Evolutionary conservation across 1,140 invertebrate genomes (phyloP).

Genomic region (Saccostrea echinata): DNA sequence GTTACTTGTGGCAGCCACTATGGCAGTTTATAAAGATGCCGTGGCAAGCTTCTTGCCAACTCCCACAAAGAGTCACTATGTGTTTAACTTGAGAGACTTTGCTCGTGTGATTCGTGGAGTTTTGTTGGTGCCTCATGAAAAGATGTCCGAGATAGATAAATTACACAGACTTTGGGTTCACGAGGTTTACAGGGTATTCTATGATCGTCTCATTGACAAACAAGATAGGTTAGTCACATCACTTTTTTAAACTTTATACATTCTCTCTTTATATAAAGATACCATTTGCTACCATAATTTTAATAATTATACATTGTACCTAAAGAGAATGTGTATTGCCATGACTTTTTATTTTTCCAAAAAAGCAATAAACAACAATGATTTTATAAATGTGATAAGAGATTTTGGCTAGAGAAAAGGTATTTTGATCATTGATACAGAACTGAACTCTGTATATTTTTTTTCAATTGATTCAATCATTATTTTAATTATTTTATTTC

Average conservation of each 20-base stretch:
- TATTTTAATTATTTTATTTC: constrained; percentile 66
- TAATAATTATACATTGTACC: background rate
- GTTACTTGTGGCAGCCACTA: constrained; percentile 78
- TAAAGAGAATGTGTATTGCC: background rate
- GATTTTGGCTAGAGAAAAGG: too few relatives aligned
- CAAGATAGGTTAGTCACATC: constrained; percentile 74
- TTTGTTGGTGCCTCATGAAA: constrained; percentile 76
- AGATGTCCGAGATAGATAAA: constrained; percentile 78
- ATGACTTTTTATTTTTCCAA: background rate
- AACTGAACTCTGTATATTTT: too few relatives aligned
- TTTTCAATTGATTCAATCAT: too few relatives aligned
- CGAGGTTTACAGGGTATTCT: constrained; percentile 80
- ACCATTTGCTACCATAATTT: too few relatives aligned
- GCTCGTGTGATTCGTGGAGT: constrained; percentile 81
- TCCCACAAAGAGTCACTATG: constrained; percentile 80
- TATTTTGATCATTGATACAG: background rate
- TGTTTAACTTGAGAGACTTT: constrained; percentile 81
- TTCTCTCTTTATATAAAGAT: background rate
- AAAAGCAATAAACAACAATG: background rate
- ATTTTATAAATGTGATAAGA: too few relatives aligned
- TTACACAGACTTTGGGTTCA: constrained; percentile 80
- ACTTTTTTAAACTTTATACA: background rate
- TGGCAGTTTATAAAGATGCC: constrained; percentile 79
- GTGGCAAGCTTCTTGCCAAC: constrained; percentile 79
- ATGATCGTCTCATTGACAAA: constrained; percentile 79